A percentile compares a stretch with the other conserved stretches of the same genome.
Evolutionary conservation across 2,888 invertebrate species (phyloP).

Genomic region (Idaea biselata): DNA sequence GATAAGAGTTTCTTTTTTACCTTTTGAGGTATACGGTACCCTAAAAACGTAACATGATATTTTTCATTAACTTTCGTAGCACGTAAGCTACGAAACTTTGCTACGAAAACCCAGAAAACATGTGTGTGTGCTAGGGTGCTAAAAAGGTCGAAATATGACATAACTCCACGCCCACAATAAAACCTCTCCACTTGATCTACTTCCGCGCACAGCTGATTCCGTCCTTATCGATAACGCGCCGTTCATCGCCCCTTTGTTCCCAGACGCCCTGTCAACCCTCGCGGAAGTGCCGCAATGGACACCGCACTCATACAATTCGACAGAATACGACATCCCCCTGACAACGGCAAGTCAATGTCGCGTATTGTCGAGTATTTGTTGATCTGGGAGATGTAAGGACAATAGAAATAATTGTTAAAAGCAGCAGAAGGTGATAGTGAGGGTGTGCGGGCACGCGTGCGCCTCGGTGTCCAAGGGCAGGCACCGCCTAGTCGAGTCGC

Average conservation of each 20-base stretch:
- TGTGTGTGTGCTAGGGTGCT: conserved; percentile 26
- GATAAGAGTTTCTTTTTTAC: too few relatives aligned
- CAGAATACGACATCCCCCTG: conserved; percentile 3
- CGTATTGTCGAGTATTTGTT: conserved; percentile 18
- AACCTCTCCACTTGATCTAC: conserved; percentile 9
- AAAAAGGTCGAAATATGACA: conserved; percentile 50
- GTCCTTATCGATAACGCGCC: conserved; percentile 25
- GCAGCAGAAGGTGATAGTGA: conserved; percentile 62
- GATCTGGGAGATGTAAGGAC: conserved; percentile 27
- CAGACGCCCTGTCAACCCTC: conserved; percentile 6
- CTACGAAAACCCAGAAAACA: background rate
- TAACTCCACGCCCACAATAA: conserved; percentile 49
- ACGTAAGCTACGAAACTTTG: background rate
- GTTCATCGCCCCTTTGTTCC: conserved; percentile 30
- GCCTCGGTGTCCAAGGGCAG: conserved; percentile 65
- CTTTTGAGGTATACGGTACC: too few relatives aligned
- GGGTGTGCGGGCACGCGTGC: conserved; percentile 67
- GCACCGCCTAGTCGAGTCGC: conserved; percentile 42
- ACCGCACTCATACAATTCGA: conserved; percentile 4
- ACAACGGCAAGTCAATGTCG: conserved; percentile 16
- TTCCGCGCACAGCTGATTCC: conserved; percentile 22
- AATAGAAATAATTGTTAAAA: conserved; percentile 48
- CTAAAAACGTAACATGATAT: background rate
- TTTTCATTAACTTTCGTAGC: background rate
- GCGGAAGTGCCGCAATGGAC: conserved; percentile 8